These are phyloP conservation scores for Alentia gelatinosa DNA, from an alignment of 2,888 invertebrate genomes.

Conservation along the genomic window DNA sequence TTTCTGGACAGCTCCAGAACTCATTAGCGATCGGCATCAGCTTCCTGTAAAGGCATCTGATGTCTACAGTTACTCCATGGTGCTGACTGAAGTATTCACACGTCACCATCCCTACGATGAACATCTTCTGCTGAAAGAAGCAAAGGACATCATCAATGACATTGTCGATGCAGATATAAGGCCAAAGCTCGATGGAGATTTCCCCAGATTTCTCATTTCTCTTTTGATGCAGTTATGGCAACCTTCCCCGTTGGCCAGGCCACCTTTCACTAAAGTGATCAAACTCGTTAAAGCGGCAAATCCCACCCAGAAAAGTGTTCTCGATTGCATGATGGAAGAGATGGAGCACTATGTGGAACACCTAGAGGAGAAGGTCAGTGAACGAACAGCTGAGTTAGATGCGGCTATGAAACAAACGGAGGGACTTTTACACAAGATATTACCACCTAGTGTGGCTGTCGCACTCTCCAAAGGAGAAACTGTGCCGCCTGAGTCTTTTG, in stretches of 20 bases:
- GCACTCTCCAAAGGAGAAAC: conserved; percentile 65
- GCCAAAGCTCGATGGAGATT: conserved; percentile 51
- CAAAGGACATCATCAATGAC: neutral
- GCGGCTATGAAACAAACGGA: conserved; percentile 68
- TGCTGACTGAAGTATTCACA: conserved; percentile 75
- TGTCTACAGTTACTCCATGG: conserved; percentile 66
- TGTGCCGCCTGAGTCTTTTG: conserved; percentile 37
- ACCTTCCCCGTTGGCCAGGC: conserved; percentile 67
- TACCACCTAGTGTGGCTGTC: conserved; percentile 70
- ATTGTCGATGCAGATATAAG: neutral
- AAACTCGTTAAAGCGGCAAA: conserved; percentile 64
- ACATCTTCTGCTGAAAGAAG: neutral
- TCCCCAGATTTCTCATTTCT: conserved; percentile 65
- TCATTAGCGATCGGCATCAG: conserved; percentile 34
- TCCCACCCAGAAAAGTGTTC: conserved; percentile 70
- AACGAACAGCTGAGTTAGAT: conserved; percentile 69
- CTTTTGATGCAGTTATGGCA: conserved; percentile 73
- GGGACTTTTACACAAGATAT: conserved; percentile 69
- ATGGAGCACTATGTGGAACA: conserved; percentile 75
- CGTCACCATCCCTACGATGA: conserved; percentile 70
- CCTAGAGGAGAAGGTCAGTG: conserved; percentile 73
- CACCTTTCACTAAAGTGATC: conserved; percentile 70
- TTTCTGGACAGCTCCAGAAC: conserved; percentile 67
- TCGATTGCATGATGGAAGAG: conserved; percentile 78
- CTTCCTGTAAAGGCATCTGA: conserved; percentile 61